Evolutionary conservation across 1,140 invertebrate genomes (phyloP), one percentile per base, ranked within the genome.

Genomic region (Zaprionus davidi): DNA sequence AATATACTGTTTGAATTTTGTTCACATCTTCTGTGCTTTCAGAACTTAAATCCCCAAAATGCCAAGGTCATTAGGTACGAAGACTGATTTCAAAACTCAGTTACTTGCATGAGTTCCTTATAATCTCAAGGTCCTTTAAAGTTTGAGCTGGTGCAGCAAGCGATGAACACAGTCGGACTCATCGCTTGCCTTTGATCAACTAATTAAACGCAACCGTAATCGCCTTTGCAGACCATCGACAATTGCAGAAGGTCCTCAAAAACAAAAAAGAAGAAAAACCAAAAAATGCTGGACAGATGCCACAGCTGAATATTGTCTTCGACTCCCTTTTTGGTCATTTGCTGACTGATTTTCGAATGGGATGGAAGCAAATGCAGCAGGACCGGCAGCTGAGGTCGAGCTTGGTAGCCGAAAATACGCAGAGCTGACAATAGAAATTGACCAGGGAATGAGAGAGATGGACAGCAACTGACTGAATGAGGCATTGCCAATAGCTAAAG

Each of bases 391-490:
- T 58, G 55, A 67, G 55, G 28, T 31, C 38, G 38, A 34, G 26
- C 6, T 7, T 13, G 34, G 34, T 36, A 34, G 64, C 46, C 20
- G 46, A 62, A 59, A 69, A 44, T 38, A 53, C 7, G 20, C 78
- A 63, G 78, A 77, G 70, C 66, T 72, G 86, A 90, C 81, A 90
- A 90, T 90, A 71, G 79, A 66, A 85, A 90, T 90, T 85, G 85
- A 73, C 86, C 58, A 41, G 85, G 85, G 85, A 88, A 51, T 41
- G 71, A 44, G 68, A 56, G 41, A 56, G 79, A 46, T 46, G 58
- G 62, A 41, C 69, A 57, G 62, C 41, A 44, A 62, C 24, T 57
- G 66, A 60, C 34, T 36, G 71, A 65, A 44, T 60, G 44, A 68
- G 67, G 62, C 81, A 84, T 84, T 80, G 76, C 67, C 76, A 78